Conservation (phyloP, 1,140 invertebrate genomes). For the Cepaea nemoralis region DNA sequence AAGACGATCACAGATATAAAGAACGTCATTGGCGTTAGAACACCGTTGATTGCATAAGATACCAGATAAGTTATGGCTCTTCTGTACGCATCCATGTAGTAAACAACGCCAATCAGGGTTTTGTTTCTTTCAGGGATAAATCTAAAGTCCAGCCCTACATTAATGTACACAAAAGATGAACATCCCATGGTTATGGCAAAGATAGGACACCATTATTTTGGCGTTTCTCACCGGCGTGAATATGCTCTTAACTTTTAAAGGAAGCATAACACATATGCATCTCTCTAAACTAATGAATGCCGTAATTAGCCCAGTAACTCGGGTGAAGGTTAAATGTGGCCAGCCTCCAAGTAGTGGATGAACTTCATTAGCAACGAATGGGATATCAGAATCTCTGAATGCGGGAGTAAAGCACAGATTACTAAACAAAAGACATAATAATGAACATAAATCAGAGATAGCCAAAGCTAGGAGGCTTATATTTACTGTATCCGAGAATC, state of each 20-base stretch:
- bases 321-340: slow-evolving; percentile 7
- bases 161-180: background rate
- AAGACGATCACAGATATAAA: background rate
- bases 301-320: too few species aligned
- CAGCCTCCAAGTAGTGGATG: background rate
- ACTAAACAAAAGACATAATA: background rate
- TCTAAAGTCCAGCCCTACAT: background rate
- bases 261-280: slow-evolving; percentile 2
- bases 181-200: background rate
- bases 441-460: background rate
- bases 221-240: background rate
- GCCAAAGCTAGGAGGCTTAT: background rate
- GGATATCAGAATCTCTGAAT: background rate
- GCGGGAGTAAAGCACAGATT: slow-evolving; percentile 4
- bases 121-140: background rate
- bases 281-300: slow-evolving; percentile 12
- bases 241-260: slow-evolving; percentile 2
- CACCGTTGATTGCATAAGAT: background rate
- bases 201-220: background rate
- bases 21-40: background rate
- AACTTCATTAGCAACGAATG: background rate
- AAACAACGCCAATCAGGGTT: slow-evolving; percentile 5
- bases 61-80: background rate
- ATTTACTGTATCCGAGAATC: background rate
- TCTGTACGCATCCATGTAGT: background rate